Evolutionary conservation across 2,797 vertebrate genomes (phyloP).

Genomic region (Brachymystax lenok): DNA sequence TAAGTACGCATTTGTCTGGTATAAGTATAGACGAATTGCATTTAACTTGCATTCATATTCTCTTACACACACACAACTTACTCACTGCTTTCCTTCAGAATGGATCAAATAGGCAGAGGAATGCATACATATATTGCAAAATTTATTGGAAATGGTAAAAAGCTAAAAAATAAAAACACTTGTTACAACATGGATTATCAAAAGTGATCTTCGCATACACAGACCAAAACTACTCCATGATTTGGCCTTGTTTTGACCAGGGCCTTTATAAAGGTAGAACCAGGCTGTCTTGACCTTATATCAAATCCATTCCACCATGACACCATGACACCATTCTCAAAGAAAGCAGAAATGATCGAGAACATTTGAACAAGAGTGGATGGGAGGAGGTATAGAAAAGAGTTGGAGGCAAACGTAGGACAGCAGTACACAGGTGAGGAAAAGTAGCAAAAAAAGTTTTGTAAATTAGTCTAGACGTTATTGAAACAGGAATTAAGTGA

Average conservation of each 20-base stretch:
- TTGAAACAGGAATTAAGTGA: neutral
- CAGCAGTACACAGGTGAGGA: neutral
- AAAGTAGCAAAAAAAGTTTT: neutral
- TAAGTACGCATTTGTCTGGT: neutral
- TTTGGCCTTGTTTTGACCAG: neutral
- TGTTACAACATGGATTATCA: constrained; percentile 43
- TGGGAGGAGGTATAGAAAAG: neutral
- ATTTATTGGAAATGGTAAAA: constrained; percentile 69
- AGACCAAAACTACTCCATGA: neutral
- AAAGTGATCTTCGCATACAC: constrained; percentile 20
- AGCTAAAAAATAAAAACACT: constrained; percentile 23
- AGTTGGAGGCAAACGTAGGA: neutral
- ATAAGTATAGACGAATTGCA: neutral
- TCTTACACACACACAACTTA: neutral
- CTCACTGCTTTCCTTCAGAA: neutral
- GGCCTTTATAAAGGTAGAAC: neutral
- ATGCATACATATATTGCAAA: constrained; percentile 52
- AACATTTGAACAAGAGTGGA: neutral
- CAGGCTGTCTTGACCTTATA: neutral
- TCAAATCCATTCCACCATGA: neutral
- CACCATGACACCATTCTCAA: constrained; percentile 17
- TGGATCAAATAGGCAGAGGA: neutral
- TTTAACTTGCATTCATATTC: neutral
- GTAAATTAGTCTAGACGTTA: neutral
- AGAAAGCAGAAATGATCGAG: constrained; percentile 22